phyloP scores from a whole-genome alignment of 2,113 vertebrate species.

The Lophochroa leadbeateri region DNA sequence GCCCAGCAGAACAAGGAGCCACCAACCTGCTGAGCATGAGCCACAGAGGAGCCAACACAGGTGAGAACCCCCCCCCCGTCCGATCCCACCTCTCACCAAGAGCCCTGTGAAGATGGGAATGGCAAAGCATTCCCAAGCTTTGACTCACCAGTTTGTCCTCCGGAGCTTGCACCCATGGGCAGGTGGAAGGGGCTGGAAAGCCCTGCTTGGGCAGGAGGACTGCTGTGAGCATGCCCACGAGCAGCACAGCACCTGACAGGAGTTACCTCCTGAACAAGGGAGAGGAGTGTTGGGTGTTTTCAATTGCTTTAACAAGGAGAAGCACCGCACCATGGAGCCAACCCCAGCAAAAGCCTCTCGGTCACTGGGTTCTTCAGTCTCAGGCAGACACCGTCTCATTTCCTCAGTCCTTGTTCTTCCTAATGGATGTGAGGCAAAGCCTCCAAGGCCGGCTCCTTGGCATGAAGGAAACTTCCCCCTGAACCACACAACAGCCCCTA shows the following conservation, averaged over 20 bases:
- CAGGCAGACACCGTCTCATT: neutral
- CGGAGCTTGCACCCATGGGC: accelerated
- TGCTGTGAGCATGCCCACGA: accelerated
- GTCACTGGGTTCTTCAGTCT: accelerated
- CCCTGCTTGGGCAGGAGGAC: neutral
- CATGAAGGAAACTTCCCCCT: accelerated
- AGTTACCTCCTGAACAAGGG: accelerated
- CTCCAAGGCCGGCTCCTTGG: neutral
- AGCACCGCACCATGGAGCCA: accelerated
- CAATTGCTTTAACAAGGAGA: neutral
- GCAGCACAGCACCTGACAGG: neutral
- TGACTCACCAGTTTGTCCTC: accelerated
- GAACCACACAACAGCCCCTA: neutral
- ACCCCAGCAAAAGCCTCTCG: neutral
- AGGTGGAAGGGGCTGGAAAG: neutral
- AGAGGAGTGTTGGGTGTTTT: neutral
- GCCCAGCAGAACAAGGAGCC: neutral
- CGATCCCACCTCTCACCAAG: accelerated
- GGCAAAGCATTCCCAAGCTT: neutral
- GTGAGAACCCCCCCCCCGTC: accelerated
- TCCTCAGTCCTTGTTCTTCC: neutral
- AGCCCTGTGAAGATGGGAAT: accelerated
- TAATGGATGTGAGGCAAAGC: neutral
- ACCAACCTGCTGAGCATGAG: neutral
- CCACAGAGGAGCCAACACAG: accelerated